phyloP scores from a whole-genome alignment of 2,113 vertebrate species.

The Lota lota region DNA sequence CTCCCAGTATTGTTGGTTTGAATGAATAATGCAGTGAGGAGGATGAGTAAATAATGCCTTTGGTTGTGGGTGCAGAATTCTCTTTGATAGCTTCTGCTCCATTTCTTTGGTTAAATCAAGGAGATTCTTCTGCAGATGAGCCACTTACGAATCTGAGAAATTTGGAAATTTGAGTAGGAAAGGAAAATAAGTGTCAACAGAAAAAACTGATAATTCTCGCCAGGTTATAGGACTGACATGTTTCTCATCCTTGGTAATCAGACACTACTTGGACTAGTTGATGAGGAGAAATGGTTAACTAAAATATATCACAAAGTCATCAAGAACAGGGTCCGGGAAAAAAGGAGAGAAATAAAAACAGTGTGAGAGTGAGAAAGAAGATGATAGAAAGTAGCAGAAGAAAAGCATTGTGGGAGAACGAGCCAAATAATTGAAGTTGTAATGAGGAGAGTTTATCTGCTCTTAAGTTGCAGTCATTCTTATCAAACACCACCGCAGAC shows the following conservation, averaged over 20 bases:
- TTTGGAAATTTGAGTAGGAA: conserved; percentile 7
- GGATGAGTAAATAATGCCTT: conserved; percentile 63
- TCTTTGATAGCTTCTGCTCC: conserved; percentile 66
- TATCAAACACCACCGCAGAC: conserved; percentile 66
- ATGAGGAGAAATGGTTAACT: background rate
- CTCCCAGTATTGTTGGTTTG: conserved; percentile 55
- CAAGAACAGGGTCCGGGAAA: conserved; percentile 7
- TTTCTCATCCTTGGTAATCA: background rate
- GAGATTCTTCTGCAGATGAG: conserved; percentile 39
- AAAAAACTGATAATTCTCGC: background rate
- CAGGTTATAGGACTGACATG: background rate
- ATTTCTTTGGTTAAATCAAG: conserved; percentile 1
- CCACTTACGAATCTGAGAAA: conserved; percentile 35
- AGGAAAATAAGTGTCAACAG: background rate
- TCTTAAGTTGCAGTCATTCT: conserved; percentile 64
- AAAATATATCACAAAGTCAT: background rate
- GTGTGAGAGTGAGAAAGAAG: background rate
- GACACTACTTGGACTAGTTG: background rate
- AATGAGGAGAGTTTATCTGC: conserved; percentile 67
- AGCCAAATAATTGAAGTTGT: conserved; percentile 52
- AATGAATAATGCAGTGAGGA: conserved; percentile 63
- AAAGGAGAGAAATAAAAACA: conserved; percentile 4
- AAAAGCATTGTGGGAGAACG: conserved; percentile 63
- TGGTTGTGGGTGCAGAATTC: conserved; percentile 61
- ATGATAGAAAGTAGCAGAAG: conserved; percentile 9